Evolutionary conservation across 92 coral and sea anemone genomes (phyloP), one percentile per base, ranked within the genome.

Genomic region (Pocillopora meandrina): DNA sequence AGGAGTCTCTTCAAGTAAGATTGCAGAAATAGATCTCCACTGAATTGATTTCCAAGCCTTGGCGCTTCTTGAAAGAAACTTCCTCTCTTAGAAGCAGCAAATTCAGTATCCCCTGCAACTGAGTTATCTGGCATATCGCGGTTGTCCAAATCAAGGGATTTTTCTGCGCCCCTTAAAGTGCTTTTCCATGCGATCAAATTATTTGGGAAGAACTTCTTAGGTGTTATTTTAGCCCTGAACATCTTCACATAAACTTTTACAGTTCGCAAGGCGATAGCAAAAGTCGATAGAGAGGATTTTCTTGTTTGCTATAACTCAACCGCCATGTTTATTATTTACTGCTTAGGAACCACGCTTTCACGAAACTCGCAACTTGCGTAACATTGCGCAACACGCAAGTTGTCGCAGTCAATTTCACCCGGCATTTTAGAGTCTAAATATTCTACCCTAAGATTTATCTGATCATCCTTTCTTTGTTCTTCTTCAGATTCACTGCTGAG

Each of bases 41-140:
- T 88, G 72, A 80, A 95, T 79, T 95, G 98, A 55, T 95, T 95
- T 16, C 90, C 91, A 18, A 95, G 85, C 55, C 47, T 75, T 55
- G 98, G 98, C 17, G 92, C 87, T 2, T 88, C 94, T 89, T 95
- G 98, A 58, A 85, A 93, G 83, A 93, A 95, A 12, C 87, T 82
- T 3, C 95, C 98, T 19, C 92, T 89, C 47, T 90, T 88, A 26
- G 97, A 86, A 47, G 91, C 89, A 34, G 91, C 82, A 77, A 85
- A 89, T 11, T 49, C 8, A 49, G 62, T 71, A 3, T 11, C 77
- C 16, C 19, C 19, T 2, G 52, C 4, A 42, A 42, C 52, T 42
- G 17, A 80, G 18, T 60, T 2, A 69, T 56, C 17, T 47, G 7
- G 7, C 17, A 6, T 19, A 70, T 58, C 84, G 19, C 68, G 31